phyloP scores from a whole-genome alignment of 2,113 vertebrate genomes.

The Varanus komodoensis region DNA sequence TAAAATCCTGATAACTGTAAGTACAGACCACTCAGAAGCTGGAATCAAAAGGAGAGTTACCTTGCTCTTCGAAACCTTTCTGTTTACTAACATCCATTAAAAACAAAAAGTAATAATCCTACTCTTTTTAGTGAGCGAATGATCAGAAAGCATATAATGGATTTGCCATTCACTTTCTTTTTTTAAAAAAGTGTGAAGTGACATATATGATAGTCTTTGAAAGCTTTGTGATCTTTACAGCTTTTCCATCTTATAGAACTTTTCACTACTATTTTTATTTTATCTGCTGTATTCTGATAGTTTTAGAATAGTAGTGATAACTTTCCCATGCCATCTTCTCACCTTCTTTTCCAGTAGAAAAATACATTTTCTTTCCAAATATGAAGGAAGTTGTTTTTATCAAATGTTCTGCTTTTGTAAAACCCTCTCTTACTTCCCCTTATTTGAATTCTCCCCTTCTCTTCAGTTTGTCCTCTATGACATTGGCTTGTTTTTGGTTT shows the following conservation, averaged over 20 bases:
- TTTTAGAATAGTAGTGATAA: background rate
- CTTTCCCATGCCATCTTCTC: background rate
- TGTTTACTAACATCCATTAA: background rate
- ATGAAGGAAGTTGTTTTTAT: background rate
- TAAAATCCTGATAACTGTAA: background rate
- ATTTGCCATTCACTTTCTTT: background rate
- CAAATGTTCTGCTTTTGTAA: background rate
- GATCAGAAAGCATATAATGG: background rate
- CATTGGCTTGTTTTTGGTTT: background rate
- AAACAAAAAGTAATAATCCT: background rate
- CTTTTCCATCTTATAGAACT: too few species aligned
- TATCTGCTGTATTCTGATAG: background rate
- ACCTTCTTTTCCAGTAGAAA: background rate
- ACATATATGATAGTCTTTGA: background rate
- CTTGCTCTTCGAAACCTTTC: background rate
- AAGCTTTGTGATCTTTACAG: background rate
- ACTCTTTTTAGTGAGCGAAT: background rate
- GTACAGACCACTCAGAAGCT: background rate
- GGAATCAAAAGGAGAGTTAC: background rate
- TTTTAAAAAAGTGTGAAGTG: background rate
- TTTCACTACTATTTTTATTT: background rate
- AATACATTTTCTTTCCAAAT: background rate
- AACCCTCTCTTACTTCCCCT: background rate
- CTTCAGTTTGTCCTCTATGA: background rate
- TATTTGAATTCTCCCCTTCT: background rate